Conservation (phyloP, 2,797 vertebrate species). For the Anolis apletophallus region DNA sequence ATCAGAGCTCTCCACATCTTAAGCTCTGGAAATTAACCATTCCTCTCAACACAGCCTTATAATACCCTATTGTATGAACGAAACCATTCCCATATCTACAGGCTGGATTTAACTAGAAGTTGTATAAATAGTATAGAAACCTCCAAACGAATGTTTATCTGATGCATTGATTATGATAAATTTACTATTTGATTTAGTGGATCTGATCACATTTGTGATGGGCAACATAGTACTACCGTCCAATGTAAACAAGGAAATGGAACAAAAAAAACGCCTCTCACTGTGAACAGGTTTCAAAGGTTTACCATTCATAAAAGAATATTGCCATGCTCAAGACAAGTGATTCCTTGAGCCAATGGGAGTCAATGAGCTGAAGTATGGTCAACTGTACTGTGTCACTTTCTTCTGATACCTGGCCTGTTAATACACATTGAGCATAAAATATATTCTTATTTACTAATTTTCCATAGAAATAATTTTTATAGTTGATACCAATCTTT, state of each 20-base stretch:
- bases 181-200: too few relatives aligned
- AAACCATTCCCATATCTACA: background rate
- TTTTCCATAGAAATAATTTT: background rate
- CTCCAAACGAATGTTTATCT: constrained; percentile 1
- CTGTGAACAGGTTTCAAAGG: background rate
- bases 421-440: background rate
- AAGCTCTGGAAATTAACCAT: background rate
- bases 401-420: background rate
- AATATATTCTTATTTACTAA: background rate
- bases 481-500: background rate
- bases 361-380: background rate
- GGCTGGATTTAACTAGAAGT: background rate
- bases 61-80: background rate
- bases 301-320: background rate
- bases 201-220: background rate
- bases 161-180: too few relatives aligned
- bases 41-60: background rate
- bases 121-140: background rate
- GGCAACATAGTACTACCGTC: background rate
- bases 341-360: background rate
- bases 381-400: background rate
- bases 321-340: background rate
- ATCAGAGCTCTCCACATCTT: background rate
- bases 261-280: background rate
- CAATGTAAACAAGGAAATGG: background rate